Evolutionary conservation across 2,888 invertebrate genomes (phyloP).

Genomic region (Acleris sparsana): DNA sequence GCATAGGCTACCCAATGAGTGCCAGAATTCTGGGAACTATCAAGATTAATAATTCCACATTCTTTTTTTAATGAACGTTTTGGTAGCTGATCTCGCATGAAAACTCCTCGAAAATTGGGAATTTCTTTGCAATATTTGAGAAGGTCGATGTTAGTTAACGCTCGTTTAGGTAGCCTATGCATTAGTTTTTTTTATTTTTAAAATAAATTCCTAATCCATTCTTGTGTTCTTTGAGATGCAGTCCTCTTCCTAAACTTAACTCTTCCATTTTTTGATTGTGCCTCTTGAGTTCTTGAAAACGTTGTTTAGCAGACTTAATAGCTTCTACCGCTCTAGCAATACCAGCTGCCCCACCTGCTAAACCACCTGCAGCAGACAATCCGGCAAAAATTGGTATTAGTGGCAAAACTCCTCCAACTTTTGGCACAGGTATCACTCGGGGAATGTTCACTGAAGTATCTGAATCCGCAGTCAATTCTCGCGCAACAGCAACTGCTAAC

Average conservation of each 20-base stretch:
- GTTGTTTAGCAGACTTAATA: conserved; percentile 20
- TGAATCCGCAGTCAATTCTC: background rate
- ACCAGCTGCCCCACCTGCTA: conserved; percentile 27
- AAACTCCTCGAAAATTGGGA: conserved; percentile 16
- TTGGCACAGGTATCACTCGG: conserved; percentile 8
- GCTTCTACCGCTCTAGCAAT: conserved; percentile 24
- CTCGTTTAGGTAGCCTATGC: conserved; percentile 1
- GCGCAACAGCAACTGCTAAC: conserved; percentile 7
- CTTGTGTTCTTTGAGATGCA: conserved; percentile 2
- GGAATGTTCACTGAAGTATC: background rate
- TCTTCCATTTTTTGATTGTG: conserved; percentile 20
- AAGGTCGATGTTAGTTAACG: conserved; percentile 15
- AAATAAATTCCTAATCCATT: background rate
- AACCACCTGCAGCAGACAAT: conserved; percentile 19
- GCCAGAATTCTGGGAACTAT: conserved; percentile 3
- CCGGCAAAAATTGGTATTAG: conserved; percentile 35
- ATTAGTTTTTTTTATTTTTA: background rate
- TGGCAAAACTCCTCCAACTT: no score
- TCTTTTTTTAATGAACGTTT: background rate
- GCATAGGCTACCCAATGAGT: conserved; percentile 23
- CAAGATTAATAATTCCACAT: conserved; percentile 19
- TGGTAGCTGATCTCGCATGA: conserved; percentile 17
- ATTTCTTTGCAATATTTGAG: background rate
- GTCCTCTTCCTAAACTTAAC: conserved; percentile 13
- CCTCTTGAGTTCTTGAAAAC: conserved; percentile 9